These are phyloP conservation scores for Drosophila fungiperda DNA, from an alignment of 2,888 invertebrate species.

Conservation along the genomic window DNA sequence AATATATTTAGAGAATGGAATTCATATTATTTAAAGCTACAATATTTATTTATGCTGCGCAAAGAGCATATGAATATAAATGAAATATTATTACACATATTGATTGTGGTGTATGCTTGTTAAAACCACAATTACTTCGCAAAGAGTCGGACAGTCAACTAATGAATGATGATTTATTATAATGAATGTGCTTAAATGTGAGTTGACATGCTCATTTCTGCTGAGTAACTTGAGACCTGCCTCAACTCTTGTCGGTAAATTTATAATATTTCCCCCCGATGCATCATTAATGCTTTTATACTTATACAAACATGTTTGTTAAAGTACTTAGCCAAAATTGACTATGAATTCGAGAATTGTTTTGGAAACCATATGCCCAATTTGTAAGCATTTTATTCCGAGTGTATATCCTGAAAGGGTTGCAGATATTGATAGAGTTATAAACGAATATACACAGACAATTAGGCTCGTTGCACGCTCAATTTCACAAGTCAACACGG, in stretches of 20 bases:
- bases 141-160: background rate
- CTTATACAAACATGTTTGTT: background rate
- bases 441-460: slow-evolving; percentile 5
- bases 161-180: background rate
- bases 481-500: slow-evolving; percentile 67
- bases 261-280: background rate
- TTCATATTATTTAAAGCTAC: background rate
- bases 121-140: background rate
- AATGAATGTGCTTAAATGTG: background rate
- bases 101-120: background rate
- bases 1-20: background rate
- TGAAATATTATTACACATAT: background rate
- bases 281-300: slow-evolving; percentile 5
- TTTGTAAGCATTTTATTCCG: too few relatives aligned
- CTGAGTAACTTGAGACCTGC: slow-evolving; percentile 5
- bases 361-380: too few relatives aligned
- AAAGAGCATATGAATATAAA: background rate
- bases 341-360: too few relatives aligned
- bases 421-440: background rate
- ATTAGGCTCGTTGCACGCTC: slow-evolving; percentile 48
- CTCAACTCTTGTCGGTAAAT: slow-evolving; percentile 14
- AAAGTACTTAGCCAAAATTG: background rate
- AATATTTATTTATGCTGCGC: background rate
- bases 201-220: background rate
- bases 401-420: background rate